Percentiles rank a stretch among this genome's conserved stretches.
phyloP scores from a whole-genome alignment of 2,888 invertebrate genomes.

The Cactoblastis cactorum region DNA sequence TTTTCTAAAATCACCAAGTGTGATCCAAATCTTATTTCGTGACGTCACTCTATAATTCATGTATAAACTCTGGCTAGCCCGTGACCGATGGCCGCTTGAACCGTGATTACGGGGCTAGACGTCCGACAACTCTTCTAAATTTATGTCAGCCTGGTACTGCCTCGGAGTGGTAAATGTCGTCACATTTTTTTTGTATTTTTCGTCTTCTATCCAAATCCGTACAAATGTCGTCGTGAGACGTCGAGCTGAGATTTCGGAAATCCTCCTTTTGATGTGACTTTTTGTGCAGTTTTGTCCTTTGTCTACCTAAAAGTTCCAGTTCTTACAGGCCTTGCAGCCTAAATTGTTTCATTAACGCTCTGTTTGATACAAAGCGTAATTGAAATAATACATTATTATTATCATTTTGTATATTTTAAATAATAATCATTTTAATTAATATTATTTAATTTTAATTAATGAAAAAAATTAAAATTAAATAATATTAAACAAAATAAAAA shows the following conservation, averaged over 20 bases:
- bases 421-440: too few relatives aligned
- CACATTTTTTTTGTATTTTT: conserved; percentile 30
- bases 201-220: background rate
- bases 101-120: conserved; percentile 7
- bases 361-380: too few relatives aligned
- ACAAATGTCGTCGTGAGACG: conserved; percentile 10
- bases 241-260: background rate
- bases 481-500: too few relatives aligned
- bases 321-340: too few relatives aligned
- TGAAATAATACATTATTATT: too few relatives aligned
- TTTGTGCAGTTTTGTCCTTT: background rate
- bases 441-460: too few relatives aligned
- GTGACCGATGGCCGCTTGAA: background rate
- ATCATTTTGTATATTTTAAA: too few relatives aligned
- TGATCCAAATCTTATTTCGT: background rate
- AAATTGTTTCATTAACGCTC: too few relatives aligned
- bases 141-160: conserved; percentile 58
- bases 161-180: conserved; percentile 47
- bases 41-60: too few relatives aligned
- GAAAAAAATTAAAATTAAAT: too few relatives aligned
- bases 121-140: conserved; percentile 36
- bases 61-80: background rate
- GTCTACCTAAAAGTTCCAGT: too few relatives aligned
- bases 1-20: background rate
- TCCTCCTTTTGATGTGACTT: background rate